phyloP scores from a whole-genome alignment of 2,888 invertebrate species.

The Leptinotarsa haldemani region DNA sequence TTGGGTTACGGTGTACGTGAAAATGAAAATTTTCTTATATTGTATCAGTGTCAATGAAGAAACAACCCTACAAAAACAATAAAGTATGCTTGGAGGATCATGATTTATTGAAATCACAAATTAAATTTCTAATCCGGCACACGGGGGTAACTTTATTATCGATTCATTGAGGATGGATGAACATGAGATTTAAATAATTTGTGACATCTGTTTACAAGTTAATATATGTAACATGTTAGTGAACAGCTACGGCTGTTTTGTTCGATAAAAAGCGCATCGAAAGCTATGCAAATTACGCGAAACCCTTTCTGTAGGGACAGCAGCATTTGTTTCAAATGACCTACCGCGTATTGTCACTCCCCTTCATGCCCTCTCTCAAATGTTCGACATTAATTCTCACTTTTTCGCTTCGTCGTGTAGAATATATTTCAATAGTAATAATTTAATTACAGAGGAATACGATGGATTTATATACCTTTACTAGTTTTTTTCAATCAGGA shows the following conservation, averaged over 20 bases:
- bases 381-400: constrained; percentile 13
- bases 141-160: constrained; percentile 33
- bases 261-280: constrained; percentile 56
- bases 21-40: no score
- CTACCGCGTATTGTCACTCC: constrained; percentile 43
- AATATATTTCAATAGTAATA: not conserved
- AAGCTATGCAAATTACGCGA: constrained; percentile 55
- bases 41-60: not conserved
- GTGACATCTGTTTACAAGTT: constrained; percentile 62
- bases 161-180: constrained; percentile 45
- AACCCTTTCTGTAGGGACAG: constrained; percentile 51
- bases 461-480: not conserved
- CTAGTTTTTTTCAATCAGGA: no score
- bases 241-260: constrained; percentile 43
- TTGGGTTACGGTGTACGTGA: no score
- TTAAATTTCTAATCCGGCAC: constrained; percentile 27
- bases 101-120: constrained; percentile 19
- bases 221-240: constrained; percentile 54
- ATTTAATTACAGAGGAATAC: not conserved
- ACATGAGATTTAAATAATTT: constrained; percentile 53
- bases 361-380: constrained; percentile 24
- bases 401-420: constrained; percentile 3
- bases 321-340: constrained; percentile 55
- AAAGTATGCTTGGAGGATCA: not conserved
- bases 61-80: not conserved